These are phyloP conservation scores for Coracopsis vasa DNA, from an alignment of 2,113 vertebrate species.

Conservation along the genomic window DNA sequence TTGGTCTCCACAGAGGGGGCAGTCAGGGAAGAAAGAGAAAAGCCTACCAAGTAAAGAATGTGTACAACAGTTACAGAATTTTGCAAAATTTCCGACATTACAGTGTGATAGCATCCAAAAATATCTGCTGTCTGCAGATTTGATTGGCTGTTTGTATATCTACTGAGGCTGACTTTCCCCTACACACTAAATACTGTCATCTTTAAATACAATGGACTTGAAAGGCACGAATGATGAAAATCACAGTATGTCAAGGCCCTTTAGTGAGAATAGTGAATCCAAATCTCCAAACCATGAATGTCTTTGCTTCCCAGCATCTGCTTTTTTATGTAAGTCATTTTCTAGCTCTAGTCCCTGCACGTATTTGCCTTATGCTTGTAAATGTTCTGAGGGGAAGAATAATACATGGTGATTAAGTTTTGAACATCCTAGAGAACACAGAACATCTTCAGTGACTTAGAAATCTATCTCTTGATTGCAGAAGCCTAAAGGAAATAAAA, in stretches of 20 bases:
- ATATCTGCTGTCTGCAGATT: neutral
- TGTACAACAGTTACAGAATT: neutral
- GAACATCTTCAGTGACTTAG: neutral
- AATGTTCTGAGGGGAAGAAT: neutral
- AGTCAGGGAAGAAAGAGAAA: neutral
- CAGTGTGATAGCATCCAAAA: neutral
- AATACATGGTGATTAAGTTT: neutral
- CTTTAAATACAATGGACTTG: neutral
- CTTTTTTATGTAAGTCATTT: neutral
- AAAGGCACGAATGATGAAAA: neutral
- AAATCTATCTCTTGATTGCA: neutral
- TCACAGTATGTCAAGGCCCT: neutral
- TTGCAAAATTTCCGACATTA: neutral
- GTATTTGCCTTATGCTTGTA: neutral
- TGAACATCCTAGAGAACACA: neutral
- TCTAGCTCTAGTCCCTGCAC: neutral
- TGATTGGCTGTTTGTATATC: neutral
- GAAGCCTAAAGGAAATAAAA: conserved; percentile 43
- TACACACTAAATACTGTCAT: neutral
- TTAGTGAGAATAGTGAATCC: neutral
- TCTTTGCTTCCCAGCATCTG: neutral
- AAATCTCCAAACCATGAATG: neutral
- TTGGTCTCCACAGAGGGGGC: accelerated
- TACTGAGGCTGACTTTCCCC: accelerated
- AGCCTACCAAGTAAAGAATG: neutral